Percentiles rank a stretch among this genome's conserved stretches.
Conservation (phyloP, 2,113 vertebrate species). For the Aviceda subcristata region DNA sequence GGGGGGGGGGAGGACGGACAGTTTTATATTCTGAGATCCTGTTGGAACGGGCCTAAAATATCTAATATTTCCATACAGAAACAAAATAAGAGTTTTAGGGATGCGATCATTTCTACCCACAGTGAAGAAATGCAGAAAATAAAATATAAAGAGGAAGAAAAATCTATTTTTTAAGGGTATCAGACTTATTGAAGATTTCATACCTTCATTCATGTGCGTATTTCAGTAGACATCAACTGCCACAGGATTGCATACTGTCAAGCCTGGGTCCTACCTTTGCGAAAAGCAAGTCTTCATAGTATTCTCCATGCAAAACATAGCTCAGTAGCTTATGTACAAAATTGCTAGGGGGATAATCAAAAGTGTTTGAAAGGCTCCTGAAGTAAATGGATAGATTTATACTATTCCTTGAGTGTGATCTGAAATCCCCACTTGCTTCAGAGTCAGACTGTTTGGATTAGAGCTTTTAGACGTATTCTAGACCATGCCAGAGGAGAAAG, state of each 20-base stretch:
- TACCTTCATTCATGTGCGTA: background rate
- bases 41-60: background rate
- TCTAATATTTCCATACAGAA: background rate
- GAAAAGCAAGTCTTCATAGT: background rate
- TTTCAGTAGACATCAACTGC: background rate
- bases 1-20: no score
- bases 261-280: background rate
- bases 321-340: background rate
- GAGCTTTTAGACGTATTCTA: background rate
- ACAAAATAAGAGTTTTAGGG: background rate
- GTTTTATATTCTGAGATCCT: background rate
- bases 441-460: background rate
- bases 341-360: background rate
- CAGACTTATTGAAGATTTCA: background rate
- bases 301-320: background rate
- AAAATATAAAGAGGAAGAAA: background rate
- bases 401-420: background rate
- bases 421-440: background rate
- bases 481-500: background rate
- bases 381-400: background rate
- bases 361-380: background rate
- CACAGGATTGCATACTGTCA: background rate
- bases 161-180: background rate
- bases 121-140: background rate
- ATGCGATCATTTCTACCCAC: background rate